phyloP scores from a whole-genome alignment of 2,797 vertebrate genomes.

The Prionace glauca region DNA sequence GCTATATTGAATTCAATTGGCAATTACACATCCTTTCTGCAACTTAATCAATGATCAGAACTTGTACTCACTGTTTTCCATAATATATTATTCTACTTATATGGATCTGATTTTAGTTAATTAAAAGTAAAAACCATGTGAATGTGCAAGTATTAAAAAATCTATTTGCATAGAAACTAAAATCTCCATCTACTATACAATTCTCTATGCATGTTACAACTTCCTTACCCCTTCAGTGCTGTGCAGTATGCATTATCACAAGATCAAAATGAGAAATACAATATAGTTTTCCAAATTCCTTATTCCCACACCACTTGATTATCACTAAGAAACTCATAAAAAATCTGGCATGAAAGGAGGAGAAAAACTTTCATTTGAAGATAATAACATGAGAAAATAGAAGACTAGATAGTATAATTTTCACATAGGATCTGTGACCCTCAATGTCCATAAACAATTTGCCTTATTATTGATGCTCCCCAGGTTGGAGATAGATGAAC shows the following conservation, averaged over 20 bases:
- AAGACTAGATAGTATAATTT: neutral
- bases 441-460: neutral
- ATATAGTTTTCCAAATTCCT: neutral
- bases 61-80: neutral
- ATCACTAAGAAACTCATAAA: neutral
- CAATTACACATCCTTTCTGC: neutral
- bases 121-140: neutral
- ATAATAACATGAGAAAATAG: neutral
- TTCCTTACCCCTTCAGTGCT: neutral
- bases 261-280: neutral
- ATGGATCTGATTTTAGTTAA: neutral
- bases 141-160: neutral
- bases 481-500: neutral
- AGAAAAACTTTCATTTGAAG: neutral
- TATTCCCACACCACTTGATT: neutral
- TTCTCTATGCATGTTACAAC: neutral
- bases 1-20: neutral
- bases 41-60: neutral
- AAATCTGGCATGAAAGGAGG: neutral
- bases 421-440: no score
- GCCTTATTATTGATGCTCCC: neutral
- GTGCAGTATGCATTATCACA: no score
- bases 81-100: neutral
- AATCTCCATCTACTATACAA: neutral
- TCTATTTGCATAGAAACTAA: neutral